Conservation (phyloP, 2,113 vertebrate genomes). For the Gasterosteus nipponicus region DNA sequence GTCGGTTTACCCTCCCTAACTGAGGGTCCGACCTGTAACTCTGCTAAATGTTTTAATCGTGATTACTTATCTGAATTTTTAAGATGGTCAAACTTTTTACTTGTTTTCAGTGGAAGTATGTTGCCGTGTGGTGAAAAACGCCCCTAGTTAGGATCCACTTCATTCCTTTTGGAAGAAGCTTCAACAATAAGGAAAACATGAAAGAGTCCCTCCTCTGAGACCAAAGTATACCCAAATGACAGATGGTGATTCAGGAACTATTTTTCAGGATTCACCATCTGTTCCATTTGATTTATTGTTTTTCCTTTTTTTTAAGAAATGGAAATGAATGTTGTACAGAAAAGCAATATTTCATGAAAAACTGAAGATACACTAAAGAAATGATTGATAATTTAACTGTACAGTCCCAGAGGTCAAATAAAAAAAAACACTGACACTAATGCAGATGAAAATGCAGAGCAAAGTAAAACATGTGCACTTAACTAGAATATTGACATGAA, state of each 20-base stretch:
- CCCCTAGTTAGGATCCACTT: background rate
- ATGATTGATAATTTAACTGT: background rate
- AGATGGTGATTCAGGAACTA: constrained; percentile 6
- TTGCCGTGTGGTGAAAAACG: background rate
- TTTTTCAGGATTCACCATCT: constrained; percentile 5
- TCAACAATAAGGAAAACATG: background rate
- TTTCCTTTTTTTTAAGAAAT: background rate
- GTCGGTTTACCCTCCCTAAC: background rate
- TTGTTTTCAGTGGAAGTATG: background rate
- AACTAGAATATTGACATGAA: background rate
- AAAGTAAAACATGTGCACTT: background rate
- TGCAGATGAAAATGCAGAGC: background rate
- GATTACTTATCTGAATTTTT: background rate
- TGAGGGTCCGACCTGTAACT: background rate
- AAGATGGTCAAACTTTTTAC: background rate
- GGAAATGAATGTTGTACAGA: background rate
- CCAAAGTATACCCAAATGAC: background rate
- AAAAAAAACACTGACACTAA: background rate
- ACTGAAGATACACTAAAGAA: background rate
- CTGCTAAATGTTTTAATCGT: background rate
- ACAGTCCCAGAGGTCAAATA: background rate
- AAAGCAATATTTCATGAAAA: background rate
- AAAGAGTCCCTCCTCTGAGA: background rate
- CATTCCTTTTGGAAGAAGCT: background rate
- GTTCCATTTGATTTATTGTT: background rate